Evolutionary conservation across 2,888 invertebrate genomes (phyloP).

Genomic region (Galerucella nymphaeae): DNA sequence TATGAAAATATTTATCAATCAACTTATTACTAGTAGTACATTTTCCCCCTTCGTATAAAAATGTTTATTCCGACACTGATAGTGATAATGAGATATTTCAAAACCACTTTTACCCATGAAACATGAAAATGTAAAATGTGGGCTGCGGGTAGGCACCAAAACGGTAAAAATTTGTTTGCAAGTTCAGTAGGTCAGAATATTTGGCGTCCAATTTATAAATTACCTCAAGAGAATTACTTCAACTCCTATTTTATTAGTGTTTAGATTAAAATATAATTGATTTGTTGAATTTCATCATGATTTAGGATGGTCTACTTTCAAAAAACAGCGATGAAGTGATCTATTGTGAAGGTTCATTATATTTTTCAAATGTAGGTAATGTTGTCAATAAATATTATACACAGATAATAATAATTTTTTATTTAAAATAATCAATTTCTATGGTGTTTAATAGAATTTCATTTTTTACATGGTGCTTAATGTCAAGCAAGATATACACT

Average conservation of each 20-base stretch:
- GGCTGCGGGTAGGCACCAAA: background rate
- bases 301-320: background rate
- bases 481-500: too few species aligned
- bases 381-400: background rate
- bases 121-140: constrained; percentile 4
- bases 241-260: background rate
- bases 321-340: background rate
- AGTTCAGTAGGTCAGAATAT: constrained; percentile 22
- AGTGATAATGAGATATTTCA: background rate
- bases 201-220: background rate
- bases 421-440: too few species aligned
- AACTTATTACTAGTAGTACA: too few species aligned
- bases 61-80: background rate
- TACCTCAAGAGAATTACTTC: background rate
- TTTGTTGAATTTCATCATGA: background rate
- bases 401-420: background rate
- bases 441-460: too few species aligned
- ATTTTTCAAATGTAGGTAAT: background rate
- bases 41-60: too few species aligned
- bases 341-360: background rate
- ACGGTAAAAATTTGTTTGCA: constrained; percentile 3
- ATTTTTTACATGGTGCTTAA: too few species aligned
- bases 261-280: constrained; percentile 6
- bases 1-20: too few species aligned
- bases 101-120: background rate